Base-by-base conservation (phyloP, 1,140 invertebrate genomes). In the Oscheius sp. region DNA sequence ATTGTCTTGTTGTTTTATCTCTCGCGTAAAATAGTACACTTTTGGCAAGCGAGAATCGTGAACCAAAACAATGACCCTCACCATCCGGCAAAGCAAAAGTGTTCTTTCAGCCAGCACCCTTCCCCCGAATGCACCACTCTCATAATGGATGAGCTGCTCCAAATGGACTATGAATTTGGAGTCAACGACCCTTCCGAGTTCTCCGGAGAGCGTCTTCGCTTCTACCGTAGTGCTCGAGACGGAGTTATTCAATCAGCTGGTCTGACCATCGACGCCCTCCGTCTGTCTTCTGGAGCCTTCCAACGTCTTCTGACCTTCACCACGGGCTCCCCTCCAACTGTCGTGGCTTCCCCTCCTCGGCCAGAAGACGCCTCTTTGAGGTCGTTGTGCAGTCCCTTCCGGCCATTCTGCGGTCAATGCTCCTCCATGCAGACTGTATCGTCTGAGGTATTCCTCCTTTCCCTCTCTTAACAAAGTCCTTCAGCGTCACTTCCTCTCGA, bases 361-460 rank as follows among this genome's bases (percentile, higher is more conserved):
- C 62, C 68, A 26, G 55, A 62, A 32, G 75, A 77, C 67, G 31
- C 63, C 28, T 52, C 69, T 20, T 49, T 82, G 28, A 78, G 75
- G 31, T 84, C 82, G 2, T 55, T 79, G 38, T 82, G 80, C 62
- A 78, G 45, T 32, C 77, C 78, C 15, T 83, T 78, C 49, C 45
- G 73, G 13, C 71, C 78, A 3, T 82, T 79, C 52, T 80, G 79
- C 59, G 79, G 79, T 20, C 63, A 80, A 38, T 80, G 79, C 38
- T 62, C 71, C 32, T 58, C 75, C 52, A 59, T 78, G 32, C 72
- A 67, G 35, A 67, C 13, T n/a, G 72, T 74, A 3, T 45, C 52
- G 26, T 55, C 72, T 34, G 64, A 67, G 29, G 68, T 70, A n/a
- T 31, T 63, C 1, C 28, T 63, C 28, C 29, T 7, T 63, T 34